phyloP scores from a whole-genome alignment of 2,888 invertebrate species.

The Lasioglossum marginatum region DNA sequence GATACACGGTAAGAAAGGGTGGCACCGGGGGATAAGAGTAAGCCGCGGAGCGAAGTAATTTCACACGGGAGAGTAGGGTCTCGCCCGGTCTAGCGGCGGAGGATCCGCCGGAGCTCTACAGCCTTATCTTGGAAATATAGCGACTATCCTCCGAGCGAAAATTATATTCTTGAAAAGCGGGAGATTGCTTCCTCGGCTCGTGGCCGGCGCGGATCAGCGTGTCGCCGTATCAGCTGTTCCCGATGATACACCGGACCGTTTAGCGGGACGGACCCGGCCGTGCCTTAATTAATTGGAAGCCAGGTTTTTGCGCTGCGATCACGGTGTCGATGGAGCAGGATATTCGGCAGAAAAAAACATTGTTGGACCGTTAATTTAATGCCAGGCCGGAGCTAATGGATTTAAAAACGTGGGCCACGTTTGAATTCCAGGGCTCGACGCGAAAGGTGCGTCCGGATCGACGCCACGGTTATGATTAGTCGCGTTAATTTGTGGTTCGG shows the following conservation, averaged over 20 bases:
- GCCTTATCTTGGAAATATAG: conserved; percentile 81
- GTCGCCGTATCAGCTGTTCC: conserved; percentile 45
- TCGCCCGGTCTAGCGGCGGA: conserved; percentile 61
- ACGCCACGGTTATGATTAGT: conserved; percentile 62
- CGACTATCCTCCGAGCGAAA: conserved; percentile 76
- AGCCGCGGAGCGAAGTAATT: conserved; percentile 84
- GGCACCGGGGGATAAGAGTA: conserved; percentile 80
- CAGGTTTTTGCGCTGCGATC: neutral
- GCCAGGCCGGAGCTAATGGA: conserved; percentile 45
- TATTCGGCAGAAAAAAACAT: conserved; percentile 17
- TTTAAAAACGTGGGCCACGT: conserved; percentile 52
- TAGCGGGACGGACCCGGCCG: neutral
- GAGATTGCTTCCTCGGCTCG: conserved; percentile 77
- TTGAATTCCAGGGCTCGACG: conserved; percentile 59
- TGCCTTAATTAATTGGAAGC: neutral
- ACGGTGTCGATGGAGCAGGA: neutral
- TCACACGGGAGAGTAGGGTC: conserved; percentile 81
- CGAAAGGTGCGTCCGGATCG: conserved; percentile 55
- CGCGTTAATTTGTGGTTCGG: conserved; percentile 64
- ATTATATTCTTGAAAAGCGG: conserved; percentile 82
- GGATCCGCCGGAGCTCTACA: conserved; percentile 68
- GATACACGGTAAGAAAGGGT: conserved; percentile 80
- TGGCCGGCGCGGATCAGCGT: neutral
- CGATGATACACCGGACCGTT: neutral
- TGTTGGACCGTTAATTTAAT: conserved; percentile 27